A percentile compares a stretch with the other conserved stretches of the same genome.
Conservation (phyloP, 2,797 vertebrate species). For the Mustela erminea region DNA sequence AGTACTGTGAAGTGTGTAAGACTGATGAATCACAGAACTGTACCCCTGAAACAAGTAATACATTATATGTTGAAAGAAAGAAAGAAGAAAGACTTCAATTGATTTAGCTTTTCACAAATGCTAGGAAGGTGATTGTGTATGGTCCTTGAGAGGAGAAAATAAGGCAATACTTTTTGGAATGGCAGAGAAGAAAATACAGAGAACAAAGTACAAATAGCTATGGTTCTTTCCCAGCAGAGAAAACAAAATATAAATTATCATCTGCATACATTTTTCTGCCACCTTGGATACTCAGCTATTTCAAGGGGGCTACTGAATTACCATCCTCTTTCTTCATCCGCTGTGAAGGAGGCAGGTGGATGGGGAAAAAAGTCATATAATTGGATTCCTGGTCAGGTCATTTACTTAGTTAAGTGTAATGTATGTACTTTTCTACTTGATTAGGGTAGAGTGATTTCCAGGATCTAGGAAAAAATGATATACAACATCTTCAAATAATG, state of each 20-base stretch:
- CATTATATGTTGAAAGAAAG: no score
- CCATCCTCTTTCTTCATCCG: background rate
- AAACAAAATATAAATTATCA: background rate
- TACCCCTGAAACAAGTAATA: no score
- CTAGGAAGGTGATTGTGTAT: background rate
- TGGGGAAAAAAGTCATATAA: background rate
- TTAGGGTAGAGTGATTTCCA: background rate
- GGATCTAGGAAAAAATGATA: background rate
- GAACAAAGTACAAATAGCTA: background rate
- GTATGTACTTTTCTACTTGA: background rate
- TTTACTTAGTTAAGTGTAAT: background rate
- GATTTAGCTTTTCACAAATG: constrained; percentile 31
- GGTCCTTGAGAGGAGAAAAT: background rate
- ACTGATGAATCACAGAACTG: no score
- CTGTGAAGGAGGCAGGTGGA: background rate
- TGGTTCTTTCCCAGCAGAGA: background rate
- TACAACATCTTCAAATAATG: background rate
- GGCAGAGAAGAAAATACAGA: background rate
- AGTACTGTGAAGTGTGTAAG: no score
- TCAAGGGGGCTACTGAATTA: background rate
- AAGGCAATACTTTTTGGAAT: background rate
- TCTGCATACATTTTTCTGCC: background rate
- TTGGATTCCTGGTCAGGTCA: background rate
- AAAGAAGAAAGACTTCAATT: background rate
- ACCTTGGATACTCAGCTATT: background rate